phyloP scores from a whole-genome alignment of 35 echinoderm and acorn worm genomes.

The Lytechinus pictus region DNA sequence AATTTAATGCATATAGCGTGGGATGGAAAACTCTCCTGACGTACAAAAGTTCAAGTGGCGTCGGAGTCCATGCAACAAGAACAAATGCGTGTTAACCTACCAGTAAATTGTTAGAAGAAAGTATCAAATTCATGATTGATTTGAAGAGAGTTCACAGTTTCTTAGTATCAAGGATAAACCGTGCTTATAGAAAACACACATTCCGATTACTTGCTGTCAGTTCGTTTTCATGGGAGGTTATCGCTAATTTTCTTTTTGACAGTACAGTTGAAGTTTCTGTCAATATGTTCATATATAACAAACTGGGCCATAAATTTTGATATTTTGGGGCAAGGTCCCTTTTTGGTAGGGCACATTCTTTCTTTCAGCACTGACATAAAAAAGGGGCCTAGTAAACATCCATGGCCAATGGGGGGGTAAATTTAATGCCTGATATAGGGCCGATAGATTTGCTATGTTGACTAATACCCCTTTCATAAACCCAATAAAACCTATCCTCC shows the following conservation, averaged over 20 bases:
- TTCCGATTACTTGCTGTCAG: neutral
- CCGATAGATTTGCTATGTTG: too few species aligned
- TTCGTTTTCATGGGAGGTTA: neutral
- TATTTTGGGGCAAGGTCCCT: too few species aligned
- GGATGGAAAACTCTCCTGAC: neutral
- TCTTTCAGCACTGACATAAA: too few species aligned
- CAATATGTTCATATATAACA: too few species aligned
- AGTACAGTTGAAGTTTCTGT: neutral
- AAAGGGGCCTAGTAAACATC: too few species aligned
- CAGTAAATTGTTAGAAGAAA: neutral
- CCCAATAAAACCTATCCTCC: too few species aligned
- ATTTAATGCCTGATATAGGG: too few species aligned
- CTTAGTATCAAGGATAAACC: neutral
- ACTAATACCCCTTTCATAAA: too few species aligned
- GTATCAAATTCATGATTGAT: constrained; percentile 3
- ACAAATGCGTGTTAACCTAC: neutral
- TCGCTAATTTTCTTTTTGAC: neutral
- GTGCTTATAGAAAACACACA: neutral
- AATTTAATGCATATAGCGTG: neutral
- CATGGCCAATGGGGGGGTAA: too few species aligned
- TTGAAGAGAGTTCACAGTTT: neutral
- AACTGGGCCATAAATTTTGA: too few species aligned
- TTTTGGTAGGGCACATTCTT: too few species aligned
- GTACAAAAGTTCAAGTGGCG: neutral
- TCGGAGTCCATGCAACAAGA: neutral